phyloP scores from a whole-genome alignment of 2,888 invertebrate species.

The Poecilus cupreus region DNA sequence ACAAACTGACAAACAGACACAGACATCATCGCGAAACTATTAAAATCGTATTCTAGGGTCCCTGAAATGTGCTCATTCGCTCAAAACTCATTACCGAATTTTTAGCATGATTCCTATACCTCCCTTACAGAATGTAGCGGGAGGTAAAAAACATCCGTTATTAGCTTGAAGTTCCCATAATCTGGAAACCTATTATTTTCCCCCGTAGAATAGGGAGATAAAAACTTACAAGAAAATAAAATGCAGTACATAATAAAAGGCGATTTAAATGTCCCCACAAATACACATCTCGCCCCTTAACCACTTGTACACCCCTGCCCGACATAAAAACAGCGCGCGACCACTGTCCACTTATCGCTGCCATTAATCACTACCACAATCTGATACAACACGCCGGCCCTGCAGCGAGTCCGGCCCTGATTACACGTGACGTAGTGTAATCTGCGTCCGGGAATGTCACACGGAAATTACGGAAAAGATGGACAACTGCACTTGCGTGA shows the following conservation, averaged over 20 bases:
- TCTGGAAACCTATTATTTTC: background rate
- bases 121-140: too few relatives aligned
- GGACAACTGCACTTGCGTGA: constrained; percentile 25
- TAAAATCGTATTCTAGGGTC: too few relatives aligned
- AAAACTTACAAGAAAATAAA: background rate
- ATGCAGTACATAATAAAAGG: background rate
- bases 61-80: too few relatives aligned
- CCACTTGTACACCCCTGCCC: background rate
- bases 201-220: background rate
- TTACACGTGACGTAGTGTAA: constrained; percentile 41
- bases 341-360: constrained; percentile 54
- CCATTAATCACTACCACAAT: constrained; percentile 55
- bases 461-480: constrained; percentile 49
- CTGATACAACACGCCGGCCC: constrained; percentile 30
- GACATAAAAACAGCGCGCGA: constrained; percentile 50
- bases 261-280: background rate
- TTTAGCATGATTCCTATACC: too few relatives aligned
- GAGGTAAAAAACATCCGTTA: too few relatives aligned
- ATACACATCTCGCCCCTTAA: background rate
- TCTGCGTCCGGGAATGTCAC: background rate
- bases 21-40: too few relatives aligned
- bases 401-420: constrained; percentile 35
- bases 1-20: too few relatives aligned
- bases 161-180: too few relatives aligned
- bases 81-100: too few relatives aligned